These are phyloP conservation scores for Martes flavigula DNA, from an alignment of 2,797 vertebrate species.

Conservation along the genomic window DNA sequence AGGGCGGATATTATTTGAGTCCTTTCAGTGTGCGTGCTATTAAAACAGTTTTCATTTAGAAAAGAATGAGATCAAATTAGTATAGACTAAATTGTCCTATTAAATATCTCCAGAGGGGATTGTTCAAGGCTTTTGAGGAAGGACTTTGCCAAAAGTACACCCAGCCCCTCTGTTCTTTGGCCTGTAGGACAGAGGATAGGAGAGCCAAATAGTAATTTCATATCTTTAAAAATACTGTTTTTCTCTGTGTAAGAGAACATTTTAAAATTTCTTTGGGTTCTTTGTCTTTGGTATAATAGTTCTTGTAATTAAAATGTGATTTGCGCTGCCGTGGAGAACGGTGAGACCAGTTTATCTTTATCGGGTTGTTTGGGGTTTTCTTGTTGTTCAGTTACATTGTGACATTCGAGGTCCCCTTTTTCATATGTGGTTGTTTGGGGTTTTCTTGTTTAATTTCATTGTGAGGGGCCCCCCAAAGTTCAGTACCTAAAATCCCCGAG, in stretches of 20 bases:
- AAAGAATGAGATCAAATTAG: conserved; percentile 21
- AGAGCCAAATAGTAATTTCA: conserved; percentile 8
- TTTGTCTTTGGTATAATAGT: conserved; percentile 21
- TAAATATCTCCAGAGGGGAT: background rate
- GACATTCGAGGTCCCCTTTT: background rate
- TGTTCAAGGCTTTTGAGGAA: background rate
- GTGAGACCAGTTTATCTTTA: background rate
- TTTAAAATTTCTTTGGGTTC: background rate
- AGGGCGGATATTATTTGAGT: background rate
- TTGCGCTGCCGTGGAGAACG: background rate
- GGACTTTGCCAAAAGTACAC: conserved; percentile 4
- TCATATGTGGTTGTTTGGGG: background rate
- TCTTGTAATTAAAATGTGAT: background rate
- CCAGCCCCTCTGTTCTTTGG: background rate
- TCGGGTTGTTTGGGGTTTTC: background rate
- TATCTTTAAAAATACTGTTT: background rate
- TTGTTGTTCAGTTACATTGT: background rate
- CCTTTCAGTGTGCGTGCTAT: background rate
- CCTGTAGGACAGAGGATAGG: background rate
- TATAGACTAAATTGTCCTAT: background rate
- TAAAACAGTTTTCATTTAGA: conserved; percentile 20
- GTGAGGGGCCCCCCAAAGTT: background rate
- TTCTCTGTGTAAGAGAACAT: background rate
- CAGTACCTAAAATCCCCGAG: background rate
- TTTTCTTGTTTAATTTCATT: background rate